These are phyloP conservation scores for Pitangus sulphuratus DNA, from an alignment of 2,797 vertebrate species.

Conservation along the genomic window DNA sequence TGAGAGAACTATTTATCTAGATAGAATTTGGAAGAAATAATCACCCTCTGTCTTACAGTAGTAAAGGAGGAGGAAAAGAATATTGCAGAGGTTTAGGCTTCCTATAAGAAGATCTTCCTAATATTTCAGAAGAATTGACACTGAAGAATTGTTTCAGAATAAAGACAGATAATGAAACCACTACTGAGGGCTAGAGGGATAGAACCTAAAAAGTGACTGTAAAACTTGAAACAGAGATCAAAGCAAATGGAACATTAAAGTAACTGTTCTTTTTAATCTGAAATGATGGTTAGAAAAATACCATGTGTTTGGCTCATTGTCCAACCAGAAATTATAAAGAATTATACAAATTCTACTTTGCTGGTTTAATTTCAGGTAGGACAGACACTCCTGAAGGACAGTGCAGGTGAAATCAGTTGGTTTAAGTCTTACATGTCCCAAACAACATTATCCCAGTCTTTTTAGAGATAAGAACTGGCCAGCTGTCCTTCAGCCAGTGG, in stretches of 20 bases:
- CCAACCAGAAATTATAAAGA: background rate
- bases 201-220: background rate
- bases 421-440: background rate
- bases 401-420: background rate
- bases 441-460: background rate
- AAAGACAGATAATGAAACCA: background rate
- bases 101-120: background rate
- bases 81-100: background rate
- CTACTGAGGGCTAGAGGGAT: background rate
- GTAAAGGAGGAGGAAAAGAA: background rate
- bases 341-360: background rate
- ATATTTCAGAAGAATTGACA: background rate
- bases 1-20: background rate
- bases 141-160: background rate
- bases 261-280: background rate
- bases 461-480: background rate
- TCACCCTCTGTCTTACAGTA: background rate
- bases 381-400: background rate
- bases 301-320: background rate
- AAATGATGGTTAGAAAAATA: background rate
- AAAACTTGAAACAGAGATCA: background rate
- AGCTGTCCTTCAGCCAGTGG: background rate
- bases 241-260: background rate
- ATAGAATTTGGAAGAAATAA: background rate
- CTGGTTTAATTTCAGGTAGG: background rate